Base-by-base conservation (phyloP, 2,797 vertebrate species). In the Emydoidea blandingii region DNA sequence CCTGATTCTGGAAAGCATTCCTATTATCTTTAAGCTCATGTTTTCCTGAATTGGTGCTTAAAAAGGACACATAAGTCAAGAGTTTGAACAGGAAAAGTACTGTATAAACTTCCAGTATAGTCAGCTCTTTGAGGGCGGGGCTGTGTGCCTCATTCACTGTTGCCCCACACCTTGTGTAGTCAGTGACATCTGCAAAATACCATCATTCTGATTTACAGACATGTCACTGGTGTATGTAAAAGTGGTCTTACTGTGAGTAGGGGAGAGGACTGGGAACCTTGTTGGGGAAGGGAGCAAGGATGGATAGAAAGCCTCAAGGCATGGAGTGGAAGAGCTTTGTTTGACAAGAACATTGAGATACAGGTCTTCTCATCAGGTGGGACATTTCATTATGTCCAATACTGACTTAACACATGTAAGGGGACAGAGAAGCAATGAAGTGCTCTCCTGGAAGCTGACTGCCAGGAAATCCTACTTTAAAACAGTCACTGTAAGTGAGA, bases 401-500 rank as follows among this genome's bases (percentile, higher is more conserved):
- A 47, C 23, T 29, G 23, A 44, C 25, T 76, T 44, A 47, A 16
- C 41, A 74, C 72, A 12, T 23, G 21, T 41, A 41, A 44, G 41
- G 12, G 41, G 16, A 23, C 2, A 23, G 25, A 15, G 74, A 47
- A 29, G 14, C 74, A 47, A 44, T 47, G 44, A 76, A 4, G 12
- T 76, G 12, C 41, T 47, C 12, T 76, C 41, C 27, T 76, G 74
- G 25, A 76, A 76, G 41, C 25, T 41, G 68, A 12, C 74, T 29
- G 23, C 44, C 74, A 29, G 41, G 44, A 76, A 76, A 76, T 29
- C 12, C 44, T 29, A 16, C 25, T 76, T 76, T 5, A 74, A 88
- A 14, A 85, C 19, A 86, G 23, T 12, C 34, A 34, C 53, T 90
- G 25, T 0, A 1, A 21, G 25, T 50, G 44, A 0, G 0, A 86